These are phyloP conservation scores for Phalera bucephala DNA, from an alignment of 2,888 invertebrate species.

Conservation along the genomic window DNA sequence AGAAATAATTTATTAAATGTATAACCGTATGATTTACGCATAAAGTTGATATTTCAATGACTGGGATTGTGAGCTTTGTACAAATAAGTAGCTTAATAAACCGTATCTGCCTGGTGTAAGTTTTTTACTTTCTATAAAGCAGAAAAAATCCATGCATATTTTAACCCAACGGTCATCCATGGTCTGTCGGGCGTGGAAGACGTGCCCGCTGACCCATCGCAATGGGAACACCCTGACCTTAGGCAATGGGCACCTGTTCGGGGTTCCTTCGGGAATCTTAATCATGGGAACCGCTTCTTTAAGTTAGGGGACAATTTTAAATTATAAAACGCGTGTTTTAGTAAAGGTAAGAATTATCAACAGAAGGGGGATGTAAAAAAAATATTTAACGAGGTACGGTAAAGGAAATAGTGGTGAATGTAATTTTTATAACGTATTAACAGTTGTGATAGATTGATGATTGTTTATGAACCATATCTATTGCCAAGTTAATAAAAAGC, in stretches of 20 bases:
- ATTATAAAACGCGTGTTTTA: neutral
- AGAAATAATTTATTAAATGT: too few species aligned
- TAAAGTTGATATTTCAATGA: neutral
- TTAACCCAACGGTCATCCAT: conserved; percentile 64
- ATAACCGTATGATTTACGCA: neutral
- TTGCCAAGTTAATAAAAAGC: too few species aligned
- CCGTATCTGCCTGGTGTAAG: neutral
- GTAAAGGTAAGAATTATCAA: too few species aligned
- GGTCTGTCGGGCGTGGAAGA: conserved; percentile 54
- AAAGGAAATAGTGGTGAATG: too few species aligned
- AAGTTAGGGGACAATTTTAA: conserved; percentile 27
- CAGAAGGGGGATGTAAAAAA: too few species aligned
- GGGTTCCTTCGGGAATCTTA: conserved; percentile 68
- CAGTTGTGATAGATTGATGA: too few species aligned
- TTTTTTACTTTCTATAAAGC: conserved; percentile 7
- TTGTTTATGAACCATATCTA: too few species aligned
- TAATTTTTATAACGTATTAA: too few species aligned
- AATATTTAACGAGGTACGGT: too few species aligned
- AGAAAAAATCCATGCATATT: conserved; percentile 35
- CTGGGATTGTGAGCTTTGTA: neutral
- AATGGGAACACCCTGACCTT: conserved; percentile 78
- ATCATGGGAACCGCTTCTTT: conserved; percentile 68
- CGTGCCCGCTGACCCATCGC: conserved; percentile 64
- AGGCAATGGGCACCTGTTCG: conserved; percentile 70
- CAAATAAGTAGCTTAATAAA: neutral